Evolutionary conservation across 2,888 invertebrate genomes (phyloP).

Genomic region (Emmelina monodactyla): DNA sequence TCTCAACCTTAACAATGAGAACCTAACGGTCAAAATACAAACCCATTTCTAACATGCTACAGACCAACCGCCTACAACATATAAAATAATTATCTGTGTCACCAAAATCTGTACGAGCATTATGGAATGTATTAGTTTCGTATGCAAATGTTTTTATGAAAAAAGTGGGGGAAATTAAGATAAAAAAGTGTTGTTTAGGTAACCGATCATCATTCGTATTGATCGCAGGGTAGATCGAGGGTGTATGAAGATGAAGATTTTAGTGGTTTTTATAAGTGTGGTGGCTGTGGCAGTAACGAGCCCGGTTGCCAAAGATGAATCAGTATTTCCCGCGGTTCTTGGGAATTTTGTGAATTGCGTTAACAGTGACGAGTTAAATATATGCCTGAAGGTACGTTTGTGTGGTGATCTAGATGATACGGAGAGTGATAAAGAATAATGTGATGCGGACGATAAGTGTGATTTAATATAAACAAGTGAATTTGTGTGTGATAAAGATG

Average conservation of each 20-base stretch:
- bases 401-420: too few relatives aligned
- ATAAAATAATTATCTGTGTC: slow-evolving; percentile 43
- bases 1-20: too few relatives aligned
- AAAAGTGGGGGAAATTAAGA: slow-evolving; percentile 48
- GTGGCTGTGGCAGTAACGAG: slow-evolving; percentile 32
- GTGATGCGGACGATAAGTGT: too few relatives aligned
- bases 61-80: too few relatives aligned
- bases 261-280: slow-evolving; percentile 38
- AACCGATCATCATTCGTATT: slow-evolving; percentile 1
- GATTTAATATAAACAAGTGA: too few relatives aligned
- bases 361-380: slow-evolving; percentile 41
- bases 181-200: slow-evolving; percentile 46
- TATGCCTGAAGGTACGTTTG: slow-evolving; percentile 56
- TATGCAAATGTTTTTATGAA: not conserved
- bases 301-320: slow-evolving; percentile 39
- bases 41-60: too few relatives aligned
- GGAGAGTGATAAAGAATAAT: slow-evolving; percentile 22
- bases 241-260: slow-evolving; percentile 36
- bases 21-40: too few relatives aligned
- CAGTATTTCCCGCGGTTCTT: slow-evolving; percentile 34
- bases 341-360: slow-evolving; percentile 46
- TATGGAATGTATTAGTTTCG: slow-evolving; percentile 34
- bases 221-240: too few relatives aligned
- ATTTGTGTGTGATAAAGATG: too few relatives aligned
- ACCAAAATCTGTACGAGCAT: slow-evolving; percentile 23